These are phyloP conservation scores for Malurus leucopterus DNA, from an alignment of 2,797 vertebrate genomes.

Conservation along the genomic window DNA sequence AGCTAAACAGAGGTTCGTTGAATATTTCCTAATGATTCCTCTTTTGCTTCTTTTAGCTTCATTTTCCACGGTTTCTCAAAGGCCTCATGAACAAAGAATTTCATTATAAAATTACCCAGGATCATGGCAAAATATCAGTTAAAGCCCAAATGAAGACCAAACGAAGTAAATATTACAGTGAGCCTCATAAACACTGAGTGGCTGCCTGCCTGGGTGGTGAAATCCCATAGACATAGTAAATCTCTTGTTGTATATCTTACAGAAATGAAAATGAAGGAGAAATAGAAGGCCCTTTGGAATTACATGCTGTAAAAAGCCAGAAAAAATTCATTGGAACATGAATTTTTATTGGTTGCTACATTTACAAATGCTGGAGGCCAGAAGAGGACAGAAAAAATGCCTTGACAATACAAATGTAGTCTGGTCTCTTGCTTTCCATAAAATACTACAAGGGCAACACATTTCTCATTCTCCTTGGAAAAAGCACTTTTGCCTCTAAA, in stretches of 20 bases:
- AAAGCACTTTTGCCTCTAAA: neutral
- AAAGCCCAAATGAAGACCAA: slow-evolving; percentile 77
- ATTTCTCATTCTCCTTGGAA: neutral
- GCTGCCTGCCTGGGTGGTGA: slow-evolving; percentile 69
- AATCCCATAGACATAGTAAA: slow-evolving; percentile 65
- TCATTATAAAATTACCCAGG: neutral
- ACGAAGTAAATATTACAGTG: slow-evolving; percentile 64
- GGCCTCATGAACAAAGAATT: slow-evolving; percentile 35
- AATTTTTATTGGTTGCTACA: neutral
- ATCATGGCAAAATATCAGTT: slow-evolving; percentile 52
- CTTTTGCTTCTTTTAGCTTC: neutral
- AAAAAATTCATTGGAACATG: neutral
- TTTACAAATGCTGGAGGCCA: neutral
- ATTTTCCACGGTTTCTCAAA: neutral
- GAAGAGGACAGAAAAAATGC: neutral
- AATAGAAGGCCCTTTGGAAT: slow-evolving; percentile 70
- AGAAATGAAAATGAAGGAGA: slow-evolving; percentile 71
- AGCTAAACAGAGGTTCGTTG: neutral
- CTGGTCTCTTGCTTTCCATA: neutral
- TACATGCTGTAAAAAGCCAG: slow-evolving; percentile 62
- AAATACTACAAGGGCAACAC: neutral
- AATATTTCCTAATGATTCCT: neutral
- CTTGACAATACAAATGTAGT: neutral
- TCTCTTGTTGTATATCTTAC: slow-evolving; percentile 74
- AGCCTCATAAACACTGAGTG: neutral